Evolutionary conservation across 2,888 invertebrate species (phyloP).

Genomic region (Drosophila hamatofila): DNA sequence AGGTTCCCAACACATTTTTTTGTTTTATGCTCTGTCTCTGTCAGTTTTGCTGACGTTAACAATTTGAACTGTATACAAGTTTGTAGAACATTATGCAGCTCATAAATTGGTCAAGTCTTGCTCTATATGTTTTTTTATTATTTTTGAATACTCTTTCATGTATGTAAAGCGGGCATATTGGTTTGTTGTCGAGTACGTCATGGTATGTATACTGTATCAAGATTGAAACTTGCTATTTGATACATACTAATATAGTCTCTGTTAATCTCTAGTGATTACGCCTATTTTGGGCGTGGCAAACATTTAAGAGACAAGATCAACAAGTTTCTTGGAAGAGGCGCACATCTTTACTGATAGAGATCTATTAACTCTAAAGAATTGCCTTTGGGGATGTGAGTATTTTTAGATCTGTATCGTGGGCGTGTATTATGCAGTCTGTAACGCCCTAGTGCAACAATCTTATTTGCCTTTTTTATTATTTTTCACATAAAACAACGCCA

Average conservation of each 20-base stretch:
- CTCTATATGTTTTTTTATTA: background rate
- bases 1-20: conserved; percentile 38
- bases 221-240: too few relatives aligned
- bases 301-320: too few relatives aligned
- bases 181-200: background rate
- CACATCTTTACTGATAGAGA: background rate
- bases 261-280: too few relatives aligned
- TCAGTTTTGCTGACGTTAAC: conserved; percentile 58
- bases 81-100: conserved; percentile 29
- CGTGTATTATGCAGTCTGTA: background rate
- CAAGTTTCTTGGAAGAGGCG: background rate
- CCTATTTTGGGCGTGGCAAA: too few relatives aligned
- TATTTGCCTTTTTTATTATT: conserved; percentile 12
- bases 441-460: background rate
- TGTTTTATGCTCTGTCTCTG: conserved; percentile 32
- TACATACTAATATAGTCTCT: too few relatives aligned
- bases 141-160: background rate
- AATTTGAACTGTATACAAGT: conserved; percentile 24
- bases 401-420: background rate
- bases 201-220: too few relatives aligned
- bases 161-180: background rate
- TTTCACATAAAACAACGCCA: conserved; percentile 39
- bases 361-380: background rate
- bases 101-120: conserved; percentile 24
- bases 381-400: background rate